Evolutionary conservation across 53 echinoderm and acorn worm genomes (phyloP).

Genomic region (Echinarachnius parma): DNA sequence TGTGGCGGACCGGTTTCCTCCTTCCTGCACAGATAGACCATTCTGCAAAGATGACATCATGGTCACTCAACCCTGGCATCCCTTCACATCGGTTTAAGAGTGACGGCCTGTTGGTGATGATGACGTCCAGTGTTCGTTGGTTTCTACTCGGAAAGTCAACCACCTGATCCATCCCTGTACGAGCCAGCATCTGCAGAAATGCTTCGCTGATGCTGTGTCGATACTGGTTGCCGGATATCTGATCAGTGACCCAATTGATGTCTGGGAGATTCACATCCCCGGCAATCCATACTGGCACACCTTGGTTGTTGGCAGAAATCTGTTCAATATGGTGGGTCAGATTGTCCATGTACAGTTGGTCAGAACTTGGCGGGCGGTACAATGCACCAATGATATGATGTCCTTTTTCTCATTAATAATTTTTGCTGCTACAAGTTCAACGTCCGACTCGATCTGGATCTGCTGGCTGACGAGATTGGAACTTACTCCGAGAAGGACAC

Average conservation of each 20-base stretch:
- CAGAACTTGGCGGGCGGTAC: conserved; percentile 41
- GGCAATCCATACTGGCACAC: conserved; percentile 12
- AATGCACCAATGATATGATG: conserved; percentile 22
- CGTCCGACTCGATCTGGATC: not conserved
- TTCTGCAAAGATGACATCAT: conserved; percentile 5
- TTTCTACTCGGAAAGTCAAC: conserved; percentile 40
- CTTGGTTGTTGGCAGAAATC: not conserved
- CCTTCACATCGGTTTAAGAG: conserved; percentile 1
- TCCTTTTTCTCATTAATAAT: not conserved
- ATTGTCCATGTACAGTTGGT: conserved; percentile 21
- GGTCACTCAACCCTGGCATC: conserved; percentile 32
- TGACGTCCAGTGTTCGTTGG: conserved; percentile 37
- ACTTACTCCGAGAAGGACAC: not conserved
- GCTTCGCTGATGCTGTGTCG: no score
- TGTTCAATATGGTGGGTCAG: conserved; percentile 8
- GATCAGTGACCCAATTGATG: conserved; percentile 35
- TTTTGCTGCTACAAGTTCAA: conserved; percentile 2
- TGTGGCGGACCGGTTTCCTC: no score
- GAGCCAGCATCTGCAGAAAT: conserved; percentile 26
- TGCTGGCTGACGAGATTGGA: not conserved
- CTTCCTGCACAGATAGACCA: not conserved
- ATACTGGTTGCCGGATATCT: no score
- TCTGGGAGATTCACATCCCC: conserved; percentile 46
- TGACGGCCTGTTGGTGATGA: conserved; percentile 28
- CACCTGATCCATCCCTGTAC: conserved; percentile 34